phyloP scores from a whole-genome alignment of 1,140 invertebrate species.

The Pemphigus obesinymphae region DNA sequence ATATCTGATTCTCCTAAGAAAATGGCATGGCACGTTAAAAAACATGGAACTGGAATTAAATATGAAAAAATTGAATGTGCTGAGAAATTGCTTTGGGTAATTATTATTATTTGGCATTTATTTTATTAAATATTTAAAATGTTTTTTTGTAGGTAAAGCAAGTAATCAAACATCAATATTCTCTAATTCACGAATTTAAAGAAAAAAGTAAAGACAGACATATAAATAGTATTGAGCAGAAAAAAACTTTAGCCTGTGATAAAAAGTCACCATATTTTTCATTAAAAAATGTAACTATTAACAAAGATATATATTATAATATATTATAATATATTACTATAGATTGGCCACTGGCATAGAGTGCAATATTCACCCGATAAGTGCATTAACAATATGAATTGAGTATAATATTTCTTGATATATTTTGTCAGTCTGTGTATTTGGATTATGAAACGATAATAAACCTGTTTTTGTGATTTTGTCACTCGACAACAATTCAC shows the following conservation, averaged over 20 bases:
- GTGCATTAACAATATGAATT: too few relatives aligned
- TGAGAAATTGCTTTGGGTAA: slow-evolving; percentile 23
- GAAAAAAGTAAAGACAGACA: not conserved
- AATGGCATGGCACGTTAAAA: slow-evolving; percentile 39
- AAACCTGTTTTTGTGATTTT: too few relatives aligned
- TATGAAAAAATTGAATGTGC: slow-evolving; percentile 14
- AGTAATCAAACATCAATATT: slow-evolving; percentile 6
- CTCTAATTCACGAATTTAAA: not conserved
- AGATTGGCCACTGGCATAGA: too few relatives aligned
- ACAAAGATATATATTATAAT: too few relatives aligned
- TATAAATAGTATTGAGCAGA: not conserved
- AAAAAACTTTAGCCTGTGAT: not conserved
- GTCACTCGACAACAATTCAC: too few relatives aligned
- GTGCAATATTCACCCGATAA: too few relatives aligned
- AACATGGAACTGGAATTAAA: not conserved
- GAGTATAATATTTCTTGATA: too few relatives aligned
- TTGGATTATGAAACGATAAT: too few relatives aligned
- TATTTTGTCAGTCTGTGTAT: too few relatives aligned
- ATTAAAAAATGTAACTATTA: not conserved
- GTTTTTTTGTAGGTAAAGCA: not conserved
- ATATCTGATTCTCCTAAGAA: slow-evolving; percentile 17
- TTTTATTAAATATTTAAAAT: not conserved
- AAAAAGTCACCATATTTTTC: not conserved
- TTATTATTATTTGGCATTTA: not conserved
- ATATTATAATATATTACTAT: too few relatives aligned